Base-by-base conservation (phyloP, 2,113 vertebrate genomes). In the Rhynchopsitta pachyrhyncha region DNA sequence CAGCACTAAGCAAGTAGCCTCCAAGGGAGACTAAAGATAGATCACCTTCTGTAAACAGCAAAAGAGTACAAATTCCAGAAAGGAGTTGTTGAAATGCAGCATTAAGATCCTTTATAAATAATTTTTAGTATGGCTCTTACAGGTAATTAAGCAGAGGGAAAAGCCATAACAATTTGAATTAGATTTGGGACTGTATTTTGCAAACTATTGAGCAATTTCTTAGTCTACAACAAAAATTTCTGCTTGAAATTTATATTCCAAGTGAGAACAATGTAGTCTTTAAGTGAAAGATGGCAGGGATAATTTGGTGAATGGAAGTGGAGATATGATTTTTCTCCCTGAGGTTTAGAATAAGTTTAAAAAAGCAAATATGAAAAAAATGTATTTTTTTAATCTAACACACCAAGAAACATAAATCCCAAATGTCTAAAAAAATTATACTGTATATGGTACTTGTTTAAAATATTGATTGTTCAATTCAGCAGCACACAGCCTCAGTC, bases 71-170 rank as follows among this genome's bases (percentile, higher is more conserved):
- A 94, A 90, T 95, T 96, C 85, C 82, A 86, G 60, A 81, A 88
- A 82, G 63, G 12, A 28, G 33, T 27, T 57, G 46, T 44, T 92
- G 92, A 96, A 94, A 83, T 80, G 78, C 2, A 4, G 12, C 60
- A 86, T 66, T 96, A 88, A 83, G 80, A 47, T 80, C 42, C n/a
- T 68, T 73, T 78, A 63, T 90, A 97, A 96, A 96, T 96, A 68
- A 86, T 67, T 94, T 96, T 95, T 93, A 95, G 63, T 88, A 88
- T 22, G 16, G 39, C 16, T 82, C 5, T 78, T 69, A 50, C 79
- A 93, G 86, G 90, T 90, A 94, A 94, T 95, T 93, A 95, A 91
- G 39, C 17, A 76, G 33, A 85, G 25, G 71, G 28, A 53, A 93
- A 94, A 91, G 31, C 5, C 80, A 79, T 53, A 88, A 60, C 42